A percentile compares a stretch with the other conserved stretches of the same genome.
phyloP scores from a whole-genome alignment of 1,140 invertebrate genomes.

The Chionoecetes opilio region DNA sequence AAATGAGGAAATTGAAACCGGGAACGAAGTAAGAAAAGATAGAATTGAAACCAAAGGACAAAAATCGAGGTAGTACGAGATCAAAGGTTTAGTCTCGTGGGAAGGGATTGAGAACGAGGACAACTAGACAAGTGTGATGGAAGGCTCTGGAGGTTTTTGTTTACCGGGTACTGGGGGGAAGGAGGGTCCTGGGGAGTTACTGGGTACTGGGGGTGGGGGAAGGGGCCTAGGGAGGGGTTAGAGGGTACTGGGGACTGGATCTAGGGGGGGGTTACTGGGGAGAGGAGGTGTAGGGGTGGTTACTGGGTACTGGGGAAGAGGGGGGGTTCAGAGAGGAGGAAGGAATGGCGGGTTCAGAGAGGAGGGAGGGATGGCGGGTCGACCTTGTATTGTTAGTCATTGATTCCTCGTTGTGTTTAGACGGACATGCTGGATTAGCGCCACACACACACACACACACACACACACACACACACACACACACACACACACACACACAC shows the following conservation, averaged over 20 bases:
- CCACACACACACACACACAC: not conserved
- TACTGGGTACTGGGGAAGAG: not conserved
- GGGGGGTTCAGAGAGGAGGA: not conserved
- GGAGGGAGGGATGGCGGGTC: not conserved
- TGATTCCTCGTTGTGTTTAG: not conserved
- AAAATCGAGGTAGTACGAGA: too few relatives aligned
- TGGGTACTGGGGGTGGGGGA: not conserved
- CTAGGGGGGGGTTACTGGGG: too few relatives aligned
- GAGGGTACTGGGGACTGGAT: not conserved
- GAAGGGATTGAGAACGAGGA: too few relatives aligned
- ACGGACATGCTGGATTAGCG: not conserved
- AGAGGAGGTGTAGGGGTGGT: not conserved
- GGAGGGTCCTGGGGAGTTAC: not conserved
- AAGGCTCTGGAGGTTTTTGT: not conserved
- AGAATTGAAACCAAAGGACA: too few relatives aligned
- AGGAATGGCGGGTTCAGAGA: not conserved
- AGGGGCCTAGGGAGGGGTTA: not conserved
- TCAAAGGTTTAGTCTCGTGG: too few relatives aligned
- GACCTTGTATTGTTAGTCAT: not conserved
- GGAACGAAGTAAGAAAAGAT: too few relatives aligned
- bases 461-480: not conserved
- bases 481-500: too few relatives aligned
- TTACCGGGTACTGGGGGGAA: not conserved
- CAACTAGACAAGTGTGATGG: not conserved
- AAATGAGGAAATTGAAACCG: too few relatives aligned